These are phyloP conservation scores for Poliocrania exsul DNA, from an alignment of 2,797 vertebrate species.

Conservation along the genomic window DNA sequence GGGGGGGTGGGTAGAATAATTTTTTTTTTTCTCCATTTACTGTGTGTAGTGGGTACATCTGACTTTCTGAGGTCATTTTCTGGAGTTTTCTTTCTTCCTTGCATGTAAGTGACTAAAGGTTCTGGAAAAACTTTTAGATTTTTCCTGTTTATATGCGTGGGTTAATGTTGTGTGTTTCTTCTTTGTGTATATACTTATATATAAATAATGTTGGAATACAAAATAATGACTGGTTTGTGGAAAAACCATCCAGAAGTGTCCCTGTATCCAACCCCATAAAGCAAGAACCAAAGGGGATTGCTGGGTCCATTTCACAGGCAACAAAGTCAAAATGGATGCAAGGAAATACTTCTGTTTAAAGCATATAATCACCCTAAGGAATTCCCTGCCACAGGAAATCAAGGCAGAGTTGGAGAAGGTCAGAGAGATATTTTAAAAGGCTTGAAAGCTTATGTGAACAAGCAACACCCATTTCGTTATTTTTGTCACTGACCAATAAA, in stretches of 20 bases:
- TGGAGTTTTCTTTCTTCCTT: background rate
- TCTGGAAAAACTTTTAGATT: background rate
- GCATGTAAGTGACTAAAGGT: background rate
- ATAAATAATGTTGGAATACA: conserved; percentile 10
- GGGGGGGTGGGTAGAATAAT: no score
- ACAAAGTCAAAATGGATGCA: conserved; percentile 45
- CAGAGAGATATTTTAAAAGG: conserved; percentile 41
- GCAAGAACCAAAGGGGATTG: background rate
- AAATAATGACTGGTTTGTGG: conserved; percentile 28
- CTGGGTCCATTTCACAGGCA: conserved; percentile 10
- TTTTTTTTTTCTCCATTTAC: background rate
- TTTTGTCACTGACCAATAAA: background rate
- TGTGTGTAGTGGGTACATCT: background rate
- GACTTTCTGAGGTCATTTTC: background rate
- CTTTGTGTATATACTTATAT: background rate
- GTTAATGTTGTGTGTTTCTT: background rate
- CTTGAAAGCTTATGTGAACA: background rate
- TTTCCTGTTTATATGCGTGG: background rate
- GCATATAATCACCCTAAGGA: conserved; percentile 51
- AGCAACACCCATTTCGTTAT: background rate
- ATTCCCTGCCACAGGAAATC: conserved; percentile 55
- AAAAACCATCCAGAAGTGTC: background rate
- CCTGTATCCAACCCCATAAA: background rate
- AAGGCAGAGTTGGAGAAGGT: conserved; percentile 29
- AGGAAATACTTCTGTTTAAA: conserved; percentile 56